A percentile compares a stretch with the other conserved stretches of the same genome.
Evolutionary conservation across 2,113 vertebrate genomes (phyloP).

Genomic region (Pseudopodoces humilis): DNA sequence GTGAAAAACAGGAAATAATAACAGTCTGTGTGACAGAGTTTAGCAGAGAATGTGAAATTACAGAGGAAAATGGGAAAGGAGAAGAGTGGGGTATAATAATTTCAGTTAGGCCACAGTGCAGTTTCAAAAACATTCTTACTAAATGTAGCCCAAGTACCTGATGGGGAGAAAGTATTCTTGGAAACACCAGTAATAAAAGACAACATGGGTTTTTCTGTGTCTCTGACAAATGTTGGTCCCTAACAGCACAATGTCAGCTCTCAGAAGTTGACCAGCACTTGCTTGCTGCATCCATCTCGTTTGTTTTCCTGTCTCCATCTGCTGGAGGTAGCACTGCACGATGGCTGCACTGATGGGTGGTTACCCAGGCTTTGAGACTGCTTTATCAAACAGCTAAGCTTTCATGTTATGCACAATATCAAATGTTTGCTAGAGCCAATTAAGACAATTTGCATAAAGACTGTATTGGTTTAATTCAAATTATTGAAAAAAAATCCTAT

Average conservation of each 20-base stretch:
- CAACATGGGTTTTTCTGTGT: neutral
- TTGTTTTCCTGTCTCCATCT: slow-evolving; percentile 49
- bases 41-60: neutral
- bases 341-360: neutral
- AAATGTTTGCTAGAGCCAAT: neutral
- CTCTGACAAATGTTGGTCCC: neutral
- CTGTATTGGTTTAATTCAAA: neutral
- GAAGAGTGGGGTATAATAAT: neutral
- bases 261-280: neutral
- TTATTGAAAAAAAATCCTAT: neutral
- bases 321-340: slow-evolving; percentile 30
- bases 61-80: neutral
- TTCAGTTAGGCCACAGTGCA: neutral
- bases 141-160: neutral
- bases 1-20: neutral
- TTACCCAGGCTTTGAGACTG: neutral
- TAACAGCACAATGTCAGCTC: neutral
- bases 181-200: neutral
- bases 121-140: neutral
- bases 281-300: neutral
- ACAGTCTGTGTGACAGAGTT: neutral
- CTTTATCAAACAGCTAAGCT: neutral
- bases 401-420: too few species aligned
- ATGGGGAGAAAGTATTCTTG: neutral
- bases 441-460: neutral